Evolutionary conservation across 1,140 invertebrate genomes (phyloP).

Genomic region (Drosophila eugracilis): DNA sequence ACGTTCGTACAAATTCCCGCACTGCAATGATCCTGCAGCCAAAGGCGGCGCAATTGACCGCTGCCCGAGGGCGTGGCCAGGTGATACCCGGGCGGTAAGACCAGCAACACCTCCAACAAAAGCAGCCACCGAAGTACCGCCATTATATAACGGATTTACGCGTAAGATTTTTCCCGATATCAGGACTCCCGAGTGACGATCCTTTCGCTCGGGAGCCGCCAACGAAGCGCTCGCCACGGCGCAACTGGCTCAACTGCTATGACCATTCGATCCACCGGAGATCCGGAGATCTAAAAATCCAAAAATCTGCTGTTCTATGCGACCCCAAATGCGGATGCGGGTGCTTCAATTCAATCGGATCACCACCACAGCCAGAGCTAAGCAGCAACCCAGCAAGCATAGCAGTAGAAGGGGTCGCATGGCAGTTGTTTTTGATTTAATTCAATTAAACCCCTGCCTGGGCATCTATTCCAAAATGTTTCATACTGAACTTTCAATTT

Average conservation of each 20-base stretch:
- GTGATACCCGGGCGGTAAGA: constrained; percentile 26
- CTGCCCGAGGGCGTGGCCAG: constrained; percentile 15
- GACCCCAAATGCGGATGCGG: constrained; percentile 48
- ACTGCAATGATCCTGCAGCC: constrained; percentile 82
- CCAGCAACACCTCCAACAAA: constrained; percentile 12
- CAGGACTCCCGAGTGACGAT: constrained; percentile 31
- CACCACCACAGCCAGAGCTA: constrained; percentile 1
- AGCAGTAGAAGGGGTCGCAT: constrained; percentile 12
- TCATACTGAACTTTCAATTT: constrained; percentile 74
- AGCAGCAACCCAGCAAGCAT: neutral
- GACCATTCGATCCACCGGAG: constrained; percentile 10
- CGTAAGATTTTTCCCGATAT: constrained; percentile 2
- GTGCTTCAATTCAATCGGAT: constrained; percentile 48
- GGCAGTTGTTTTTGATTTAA: constrained; percentile 68
- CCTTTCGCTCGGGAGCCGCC: constrained; percentile 51
- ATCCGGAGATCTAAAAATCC: constrained; percentile 29
- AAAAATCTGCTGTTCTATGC: constrained; percentile 15
- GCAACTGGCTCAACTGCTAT: constrained; percentile 67
- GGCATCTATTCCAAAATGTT: constrained; percentile 35
- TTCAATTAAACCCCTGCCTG: constrained; percentile 70
- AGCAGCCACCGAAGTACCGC: constrained; percentile 20
- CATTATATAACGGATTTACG: constrained; percentile 14
- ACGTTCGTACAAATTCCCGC: constrained; percentile 66
- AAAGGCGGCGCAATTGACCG: constrained; percentile 74
- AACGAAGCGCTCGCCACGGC: constrained; percentile 76